Evolutionary conservation across 2,113 vertebrate species (phyloP).

Genomic region (Bubo scandiacus): DNA sequence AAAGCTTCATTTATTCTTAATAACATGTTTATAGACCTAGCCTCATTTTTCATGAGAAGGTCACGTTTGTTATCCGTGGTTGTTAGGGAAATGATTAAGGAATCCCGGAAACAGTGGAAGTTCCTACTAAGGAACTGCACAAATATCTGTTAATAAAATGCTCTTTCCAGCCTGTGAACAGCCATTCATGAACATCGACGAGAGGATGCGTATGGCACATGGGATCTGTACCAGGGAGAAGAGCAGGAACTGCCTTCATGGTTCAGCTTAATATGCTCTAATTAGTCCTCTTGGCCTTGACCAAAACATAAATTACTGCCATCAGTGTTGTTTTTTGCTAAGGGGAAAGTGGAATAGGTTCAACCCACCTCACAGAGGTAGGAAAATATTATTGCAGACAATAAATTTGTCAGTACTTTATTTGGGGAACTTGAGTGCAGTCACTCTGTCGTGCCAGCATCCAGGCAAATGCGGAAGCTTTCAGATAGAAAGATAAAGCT

Average conservation of each 20-base stretch:
- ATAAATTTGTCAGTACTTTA: conserved; percentile 66
- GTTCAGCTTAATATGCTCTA: conserved; percentile 7
- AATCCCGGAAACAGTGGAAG: conserved; percentile 56
- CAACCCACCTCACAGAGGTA: conserved; percentile 61
- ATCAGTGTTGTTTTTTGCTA: conserved; percentile 50
- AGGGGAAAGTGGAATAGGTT: conserved; percentile 57
- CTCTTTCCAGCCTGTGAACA: background rate
- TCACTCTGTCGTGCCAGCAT: conserved; percentile 43
- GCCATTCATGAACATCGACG: background rate
- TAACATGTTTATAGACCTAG: conserved; percentile 52
- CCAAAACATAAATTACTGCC: conserved; percentile 51
- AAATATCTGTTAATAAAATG: conserved; percentile 7
- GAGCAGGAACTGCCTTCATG: background rate
- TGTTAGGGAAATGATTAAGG: conserved; percentile 69
- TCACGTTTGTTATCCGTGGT: conserved; percentile 56
- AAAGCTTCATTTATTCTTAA: conserved; percentile 70
- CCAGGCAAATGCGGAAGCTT: conserved; percentile 6
- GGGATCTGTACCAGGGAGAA: conserved; percentile 4
- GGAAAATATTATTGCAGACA: conserved; percentile 71
- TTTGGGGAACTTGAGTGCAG: conserved; percentile 51
- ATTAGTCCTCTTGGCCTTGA: conserved; percentile 56
- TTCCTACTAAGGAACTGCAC: conserved; percentile 8
- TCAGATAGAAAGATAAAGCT: conserved; percentile 42
- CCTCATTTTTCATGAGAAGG: conserved; percentile 59
- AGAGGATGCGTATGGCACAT: background rate